These are phyloP conservation scores for Labrus mixtus DNA, from an alignment of 2,113 vertebrate genomes.

Conservation along the genomic window DNA sequence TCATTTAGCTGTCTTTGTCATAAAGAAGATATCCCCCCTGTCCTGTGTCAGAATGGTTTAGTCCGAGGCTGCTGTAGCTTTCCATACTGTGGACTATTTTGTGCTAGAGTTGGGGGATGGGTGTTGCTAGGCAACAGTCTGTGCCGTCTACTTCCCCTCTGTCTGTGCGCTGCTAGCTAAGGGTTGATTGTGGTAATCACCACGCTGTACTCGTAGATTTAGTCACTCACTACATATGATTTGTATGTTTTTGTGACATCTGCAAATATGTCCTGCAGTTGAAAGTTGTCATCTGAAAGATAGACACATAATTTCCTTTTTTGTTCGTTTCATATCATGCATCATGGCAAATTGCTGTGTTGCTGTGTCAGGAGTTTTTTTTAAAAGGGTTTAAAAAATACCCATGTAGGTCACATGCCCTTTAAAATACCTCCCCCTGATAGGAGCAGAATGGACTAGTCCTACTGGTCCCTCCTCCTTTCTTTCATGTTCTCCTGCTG, in stretches of 20 bases:
- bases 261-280: neutral
- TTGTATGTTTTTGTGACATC: neutral
- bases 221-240: neutral
- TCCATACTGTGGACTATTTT: constrained; percentile 71
- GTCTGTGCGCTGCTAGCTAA: constrained; percentile 72
- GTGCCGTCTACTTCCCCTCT: constrained; percentile 61
- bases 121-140: constrained; percentile 75
- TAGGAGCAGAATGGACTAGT: constrained; percentile 44
- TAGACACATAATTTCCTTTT: neutral
- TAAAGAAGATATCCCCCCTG: constrained; percentile 21
- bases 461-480: constrained; percentile 65
- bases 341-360: constrained; percentile 9
- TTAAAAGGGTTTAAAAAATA: neutral
- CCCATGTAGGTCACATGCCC: neutral
- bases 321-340: neutral
- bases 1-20: constrained; percentile 22
- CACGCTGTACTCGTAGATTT: neutral
- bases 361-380: constrained; percentile 14
- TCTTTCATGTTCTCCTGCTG: constrained; percentile 51
- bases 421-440: constrained; percentile 31
- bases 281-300: neutral
- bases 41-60: constrained; percentile 64
- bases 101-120: constrained; percentile 80
- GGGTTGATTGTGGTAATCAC: constrained; percentile 34
- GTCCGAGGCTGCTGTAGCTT: constrained; percentile 69